Evolutionary conservation across 1,140 invertebrate species (phyloP).

Genomic region (Bombus pascuorum): DNA sequence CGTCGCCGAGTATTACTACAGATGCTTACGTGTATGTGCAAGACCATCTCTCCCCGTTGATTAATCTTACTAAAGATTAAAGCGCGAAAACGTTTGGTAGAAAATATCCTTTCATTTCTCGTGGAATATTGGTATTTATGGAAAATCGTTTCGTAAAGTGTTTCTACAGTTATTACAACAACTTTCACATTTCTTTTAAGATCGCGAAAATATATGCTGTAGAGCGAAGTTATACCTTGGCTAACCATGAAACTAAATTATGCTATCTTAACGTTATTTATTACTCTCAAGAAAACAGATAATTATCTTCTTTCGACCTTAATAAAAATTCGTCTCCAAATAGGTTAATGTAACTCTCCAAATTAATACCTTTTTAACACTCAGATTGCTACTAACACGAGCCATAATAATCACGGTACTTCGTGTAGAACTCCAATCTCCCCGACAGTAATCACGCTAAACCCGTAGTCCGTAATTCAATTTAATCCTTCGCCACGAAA

Average conservation of each 20-base stretch:
- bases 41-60: not conserved
- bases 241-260: not conserved
- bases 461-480: constrained; percentile 5
- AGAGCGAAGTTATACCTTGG: not conserved
- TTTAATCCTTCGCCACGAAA: constrained; percentile 35
- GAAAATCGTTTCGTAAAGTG: not conserved
- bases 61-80: not conserved
- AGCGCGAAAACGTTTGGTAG: no score
- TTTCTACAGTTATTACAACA: not conserved
- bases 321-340: not conserved
- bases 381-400: not conserved
- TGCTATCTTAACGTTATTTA: no score
- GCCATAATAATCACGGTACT: not conserved
- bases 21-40: no score
- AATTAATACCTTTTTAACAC: not conserved
- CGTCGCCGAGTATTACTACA: not conserved
- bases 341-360: not conserved
- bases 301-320: not conserved
- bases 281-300: not conserved
- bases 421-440: not conserved
- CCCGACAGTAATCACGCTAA: not conserved
- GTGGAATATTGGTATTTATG: no score
- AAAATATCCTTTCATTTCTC: no score
- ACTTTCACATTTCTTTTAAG: not conserved
- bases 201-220: no score